phyloP scores from a whole-genome alignment of 2,888 invertebrate genomes.

The Cepaea hortensis region DNA sequence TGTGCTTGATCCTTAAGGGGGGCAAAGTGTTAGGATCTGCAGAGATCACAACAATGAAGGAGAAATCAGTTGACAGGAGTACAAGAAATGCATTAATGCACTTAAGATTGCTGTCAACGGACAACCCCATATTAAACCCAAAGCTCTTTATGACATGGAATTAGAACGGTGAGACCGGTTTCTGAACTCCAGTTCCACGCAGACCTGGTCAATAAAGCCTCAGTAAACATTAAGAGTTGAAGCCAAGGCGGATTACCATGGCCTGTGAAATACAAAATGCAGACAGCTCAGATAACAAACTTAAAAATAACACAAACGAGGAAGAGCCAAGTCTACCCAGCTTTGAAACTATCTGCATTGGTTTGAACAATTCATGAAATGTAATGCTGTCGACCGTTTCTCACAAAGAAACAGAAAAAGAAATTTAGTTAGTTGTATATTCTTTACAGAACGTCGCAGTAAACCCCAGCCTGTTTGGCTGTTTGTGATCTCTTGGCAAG shows the following conservation, averaged over 20 bases:
- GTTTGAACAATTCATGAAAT: constrained; percentile 48
- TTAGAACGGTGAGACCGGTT: not conserved
- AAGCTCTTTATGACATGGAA: constrained; percentile 42
- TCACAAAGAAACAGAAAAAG: not conserved
- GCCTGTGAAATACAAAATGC: too few relatives aligned
- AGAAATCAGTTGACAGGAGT: constrained; percentile 41
- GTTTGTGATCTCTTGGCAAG: too few relatives aligned
- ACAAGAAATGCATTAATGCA: constrained; percentile 44
- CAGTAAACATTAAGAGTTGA: not conserved
- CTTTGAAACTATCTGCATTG: constrained; percentile 43
- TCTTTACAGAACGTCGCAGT: too few relatives aligned
- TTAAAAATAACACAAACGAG: constrained; percentile 29
- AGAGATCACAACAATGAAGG: constrained; percentile 45
- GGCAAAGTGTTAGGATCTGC: constrained; percentile 34
- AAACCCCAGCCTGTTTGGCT: too few relatives aligned
- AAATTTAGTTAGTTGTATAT: too few relatives aligned
- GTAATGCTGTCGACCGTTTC: constrained; percentile 45
- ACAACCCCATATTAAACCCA: constrained; percentile 49
- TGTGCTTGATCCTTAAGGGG: constrained; percentile 41
- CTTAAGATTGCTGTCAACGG: constrained; percentile 42
- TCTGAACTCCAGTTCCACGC: too few relatives aligned
- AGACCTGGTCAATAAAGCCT: too few relatives aligned
- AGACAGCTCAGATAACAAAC: not conserved
- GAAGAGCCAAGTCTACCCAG: constrained; percentile 36
- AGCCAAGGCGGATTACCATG: not conserved